Evolutionary conservation across 2,888 invertebrate species (phyloP).

Genomic region (Callyntrura guangdongensis): DNA sequence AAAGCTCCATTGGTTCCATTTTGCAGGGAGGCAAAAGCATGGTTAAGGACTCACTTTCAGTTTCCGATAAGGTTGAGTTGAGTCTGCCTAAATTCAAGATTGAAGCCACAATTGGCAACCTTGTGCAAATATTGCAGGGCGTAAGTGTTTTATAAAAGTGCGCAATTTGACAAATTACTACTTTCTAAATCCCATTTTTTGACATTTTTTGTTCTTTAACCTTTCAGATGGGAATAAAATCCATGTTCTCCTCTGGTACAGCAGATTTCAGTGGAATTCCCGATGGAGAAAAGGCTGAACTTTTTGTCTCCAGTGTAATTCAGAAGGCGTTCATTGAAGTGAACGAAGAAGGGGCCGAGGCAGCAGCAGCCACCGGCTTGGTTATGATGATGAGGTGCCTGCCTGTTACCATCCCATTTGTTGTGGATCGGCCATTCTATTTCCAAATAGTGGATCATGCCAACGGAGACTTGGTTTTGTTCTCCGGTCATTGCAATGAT

Average conservation of each 20-base stretch:
- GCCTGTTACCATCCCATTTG: constrained; percentile 72
- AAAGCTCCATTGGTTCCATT: constrained; percentile 87
- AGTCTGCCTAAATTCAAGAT: constrained; percentile 89
- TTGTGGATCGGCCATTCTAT: constrained; percentile 81
- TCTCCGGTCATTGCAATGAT: constrained; percentile 80
- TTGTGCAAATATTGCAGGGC: constrained; percentile 50
- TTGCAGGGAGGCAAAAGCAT: constrained; percentile 73
- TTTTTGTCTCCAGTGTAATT: constrained; percentile 90
- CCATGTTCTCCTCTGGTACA: constrained; percentile 88
- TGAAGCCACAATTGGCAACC: constrained; percentile 88
- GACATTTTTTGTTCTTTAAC: not conserved
- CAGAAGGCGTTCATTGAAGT: constrained; percentile 96
- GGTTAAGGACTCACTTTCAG: constrained; percentile 86
- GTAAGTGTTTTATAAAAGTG: constrained; percentile 83
- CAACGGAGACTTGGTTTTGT: constrained; percentile 81
- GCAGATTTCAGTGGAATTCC: constrained; percentile 90
- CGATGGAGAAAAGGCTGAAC: constrained; percentile 85
- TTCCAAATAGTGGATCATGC: constrained; percentile 82
- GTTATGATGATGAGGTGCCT: constrained; percentile 46
- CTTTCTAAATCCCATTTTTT: too few species aligned
- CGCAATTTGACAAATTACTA: too few species aligned
- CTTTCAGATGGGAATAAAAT: constrained; percentile 90
- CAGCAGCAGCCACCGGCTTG: constrained; percentile 92
- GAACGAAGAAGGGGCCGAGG: constrained; percentile 95
- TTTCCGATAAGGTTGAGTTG: constrained; percentile 86